Conservation (phyloP, 1,140 invertebrate species). For the Trichonephila clavata region DNA sequence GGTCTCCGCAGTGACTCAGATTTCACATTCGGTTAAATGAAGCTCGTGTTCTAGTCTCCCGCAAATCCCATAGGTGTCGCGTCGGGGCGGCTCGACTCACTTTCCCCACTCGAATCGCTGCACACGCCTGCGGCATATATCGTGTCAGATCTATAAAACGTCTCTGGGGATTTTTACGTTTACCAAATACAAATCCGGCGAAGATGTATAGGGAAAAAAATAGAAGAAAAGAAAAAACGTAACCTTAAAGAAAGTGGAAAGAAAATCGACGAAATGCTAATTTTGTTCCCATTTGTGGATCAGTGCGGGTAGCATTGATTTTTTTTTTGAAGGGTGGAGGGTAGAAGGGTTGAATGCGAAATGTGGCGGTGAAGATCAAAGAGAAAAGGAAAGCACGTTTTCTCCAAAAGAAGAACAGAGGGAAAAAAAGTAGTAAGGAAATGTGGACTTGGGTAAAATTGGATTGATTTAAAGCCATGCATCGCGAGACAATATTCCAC, state of each 20-base stretch:
- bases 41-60: neutral
- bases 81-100: neutral
- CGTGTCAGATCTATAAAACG: constrained; percentile 29
- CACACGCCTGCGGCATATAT: constrained; percentile 7
- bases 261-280: constrained; percentile 34
- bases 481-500: constrained; percentile 14
- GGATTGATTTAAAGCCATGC: constrained; percentile 17
- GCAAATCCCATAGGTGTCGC: neutral
- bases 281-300: constrained; percentile 38
- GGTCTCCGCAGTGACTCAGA: neutral
- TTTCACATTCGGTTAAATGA: neutral
- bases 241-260: constrained; percentile 33
- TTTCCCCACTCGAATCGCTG: neutral
- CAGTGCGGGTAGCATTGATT: constrained; percentile 6
- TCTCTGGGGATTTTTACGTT: constrained; percentile 21
- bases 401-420: neutral
- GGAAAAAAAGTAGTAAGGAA: neutral
- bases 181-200: constrained; percentile 15
- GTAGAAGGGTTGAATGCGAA: neutral
- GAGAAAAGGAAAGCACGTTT: constrained; percentile 6
- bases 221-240: neutral
- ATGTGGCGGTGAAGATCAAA: constrained; percentile 24
- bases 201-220: neutral
- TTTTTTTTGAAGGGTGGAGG: neutral
- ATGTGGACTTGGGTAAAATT: constrained; percentile 38